Base-by-base conservation (phyloP, 1,140 invertebrate genomes). In the Neelides sp. region DNA sequence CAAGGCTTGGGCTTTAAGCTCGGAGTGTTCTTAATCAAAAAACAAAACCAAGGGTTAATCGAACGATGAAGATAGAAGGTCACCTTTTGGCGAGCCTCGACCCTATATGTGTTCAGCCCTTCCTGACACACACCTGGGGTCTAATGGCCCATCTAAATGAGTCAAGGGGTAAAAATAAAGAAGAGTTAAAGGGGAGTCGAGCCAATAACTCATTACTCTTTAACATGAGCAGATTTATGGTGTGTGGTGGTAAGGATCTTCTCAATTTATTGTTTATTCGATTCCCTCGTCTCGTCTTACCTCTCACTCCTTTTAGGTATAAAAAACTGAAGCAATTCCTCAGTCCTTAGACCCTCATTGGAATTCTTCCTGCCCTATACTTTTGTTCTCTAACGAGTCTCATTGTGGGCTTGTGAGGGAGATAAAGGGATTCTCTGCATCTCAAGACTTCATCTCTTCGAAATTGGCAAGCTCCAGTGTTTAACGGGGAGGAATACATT, bases 321-420 rank as follows among this genome's bases (percentile, higher is more conserved):
- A 40, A 23, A 20, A 39, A 40, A 40, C 24, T 40, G 37, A 40
- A 40, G 24, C 24, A 40, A n/a, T n/a, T n/a, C n/a, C n/a, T n/a
- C n/a, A n/a, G n/a, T n/a, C n/a, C n/a, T n/a, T n/a, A n/a, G n/a
- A n/a, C n/a, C n/a, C n/a, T n/a, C n/a, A n/a, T n/a, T n/a, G n/a
- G n/a, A n/a, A n/a, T n/a, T n/a, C n/a, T n/a, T n/a, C n/a, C n/a
- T n/a, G n/a, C n/a, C n/a, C n/a, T n/a, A n/a, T n/a, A n/a, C n/a
- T n/a, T 40, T 40, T 22, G 20, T 40, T 40, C 13, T 3, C 37
- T 17, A 40, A 22, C 24, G 37, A 22, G 5, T 2, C 24, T 17
- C 24, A 19, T 40, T 40, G 37, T 40, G 12, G 24, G 19, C 20
- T 19, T 10, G 1, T 22, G 37, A 4, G 15, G 17, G 24, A 13